Percentiles rank a stretch among this genome's conserved stretches.
These are phyloP conservation scores for Epizoanthus scotinus DNA, from an alignment of 92 coral and sea anemone genomes.

Conservation along the genomic window DNA sequence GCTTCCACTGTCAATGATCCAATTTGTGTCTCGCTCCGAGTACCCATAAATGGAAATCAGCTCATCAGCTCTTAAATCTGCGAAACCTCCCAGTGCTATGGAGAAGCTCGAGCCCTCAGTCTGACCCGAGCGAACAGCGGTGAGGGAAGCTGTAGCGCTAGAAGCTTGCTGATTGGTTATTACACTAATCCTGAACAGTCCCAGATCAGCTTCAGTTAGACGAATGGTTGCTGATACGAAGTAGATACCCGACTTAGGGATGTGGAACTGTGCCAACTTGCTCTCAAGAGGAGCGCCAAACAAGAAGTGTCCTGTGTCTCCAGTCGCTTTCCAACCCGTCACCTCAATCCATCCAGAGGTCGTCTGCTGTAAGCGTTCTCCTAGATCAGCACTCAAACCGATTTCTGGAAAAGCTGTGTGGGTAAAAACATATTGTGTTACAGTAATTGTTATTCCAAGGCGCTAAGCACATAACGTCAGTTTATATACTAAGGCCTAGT, in stretches of 20 bases:
- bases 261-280: slow-evolving; percentile 44
- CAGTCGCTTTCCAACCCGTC: slow-evolving; percentile 52
- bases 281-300: slow-evolving; percentile 56
- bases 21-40: slow-evolving; percentile 60
- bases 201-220: slow-evolving; percentile 39
- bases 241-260: slow-evolving; percentile 67
- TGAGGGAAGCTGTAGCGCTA: slow-evolving; percentile 38
- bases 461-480: too few relatives aligned
- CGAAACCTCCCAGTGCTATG: slow-evolving; percentile 54
- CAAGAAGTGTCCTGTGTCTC: slow-evolving; percentile 54
- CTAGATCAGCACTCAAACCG: slow-evolving; percentile 56
- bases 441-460: not conserved
- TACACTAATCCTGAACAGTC: slow-evolving; percentile 46
- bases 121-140: slow-evolving; percentile 37
- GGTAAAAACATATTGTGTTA: not conserved
- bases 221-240: slow-evolving; percentile 52
- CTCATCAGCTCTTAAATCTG: slow-evolving; percentile 48
- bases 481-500: too few relatives aligned
- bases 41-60: slow-evolving; percentile 45
- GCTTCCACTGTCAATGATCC: slow-evolving; percentile 54
- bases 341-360: slow-evolving; percentile 64
- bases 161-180: slow-evolving; percentile 24
- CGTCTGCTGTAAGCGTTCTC: slow-evolving; percentile 47
- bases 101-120: slow-evolving; percentile 43
- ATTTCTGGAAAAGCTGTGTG: slow-evolving; percentile 67